These are phyloP conservation scores for Timema podura DNA, from an alignment of 2,888 invertebrate genomes.

Conservation along the genomic window DNA sequence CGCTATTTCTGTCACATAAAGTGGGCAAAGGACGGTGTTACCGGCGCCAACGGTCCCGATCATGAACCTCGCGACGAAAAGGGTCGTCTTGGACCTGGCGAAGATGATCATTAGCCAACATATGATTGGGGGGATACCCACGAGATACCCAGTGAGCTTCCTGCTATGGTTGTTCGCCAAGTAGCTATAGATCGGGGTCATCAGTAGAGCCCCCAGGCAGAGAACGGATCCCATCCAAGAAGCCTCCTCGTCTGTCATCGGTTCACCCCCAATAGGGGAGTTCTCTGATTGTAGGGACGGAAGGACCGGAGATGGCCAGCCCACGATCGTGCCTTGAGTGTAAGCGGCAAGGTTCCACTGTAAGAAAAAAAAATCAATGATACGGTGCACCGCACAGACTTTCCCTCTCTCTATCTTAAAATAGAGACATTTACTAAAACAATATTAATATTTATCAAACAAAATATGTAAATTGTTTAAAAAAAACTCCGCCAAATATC, in stretches of 20 bases:
- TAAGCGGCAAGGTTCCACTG: constrained; percentile 49
- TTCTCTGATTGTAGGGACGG: constrained; percentile 46
- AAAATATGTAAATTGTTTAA: too few relatives aligned
- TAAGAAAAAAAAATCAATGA: too few relatives aligned
- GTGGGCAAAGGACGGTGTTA: constrained; percentile 53
- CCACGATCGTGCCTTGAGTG: constrained; percentile 54
- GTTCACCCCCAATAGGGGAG: constrained; percentile 45
- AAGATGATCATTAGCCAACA: constrained; percentile 57
- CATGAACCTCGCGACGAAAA: constrained; percentile 53
- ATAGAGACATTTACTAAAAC: too few relatives aligned
- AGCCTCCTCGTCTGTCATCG: constrained; percentile 49
- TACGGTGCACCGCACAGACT: too few relatives aligned
- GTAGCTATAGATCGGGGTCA: constrained; percentile 48
- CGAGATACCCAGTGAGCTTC: constrained; percentile 50
- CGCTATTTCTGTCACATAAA: constrained; percentile 60
- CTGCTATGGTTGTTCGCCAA: constrained; percentile 52
- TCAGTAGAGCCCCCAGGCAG: constrained; percentile 52
- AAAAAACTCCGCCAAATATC: too few relatives aligned
- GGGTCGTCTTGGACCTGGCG: constrained; percentile 45
- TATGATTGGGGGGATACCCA: constrained; percentile 52
- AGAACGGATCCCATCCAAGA: constrained; percentile 56
- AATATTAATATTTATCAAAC: too few relatives aligned
- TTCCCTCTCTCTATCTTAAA: too few relatives aligned
- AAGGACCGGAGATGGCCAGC: constrained; percentile 58
- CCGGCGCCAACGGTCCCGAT: constrained; percentile 57